phyloP scores from a whole-genome alignment of 2,888 invertebrate species.

The Nysson spinosus region DNA sequence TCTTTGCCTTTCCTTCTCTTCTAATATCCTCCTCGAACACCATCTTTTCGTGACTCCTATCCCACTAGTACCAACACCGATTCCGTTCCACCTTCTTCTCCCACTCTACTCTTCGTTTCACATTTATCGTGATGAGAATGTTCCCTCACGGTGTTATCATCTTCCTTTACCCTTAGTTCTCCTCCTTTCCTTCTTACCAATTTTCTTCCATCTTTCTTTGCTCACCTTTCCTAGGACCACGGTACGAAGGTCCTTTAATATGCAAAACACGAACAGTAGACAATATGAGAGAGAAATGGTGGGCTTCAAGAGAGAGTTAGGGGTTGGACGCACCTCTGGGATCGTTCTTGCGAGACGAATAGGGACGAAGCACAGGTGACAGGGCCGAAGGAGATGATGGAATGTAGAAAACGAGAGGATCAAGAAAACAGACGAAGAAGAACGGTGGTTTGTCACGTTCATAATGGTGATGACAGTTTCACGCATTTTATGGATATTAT shows the following conservation, averaged over 20 bases:
- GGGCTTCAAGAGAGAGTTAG: constrained; percentile 25
- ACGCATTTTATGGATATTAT: constrained; percentile 29
- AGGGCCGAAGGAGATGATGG: constrained; percentile 8
- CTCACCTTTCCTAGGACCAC: constrained; percentile 2
- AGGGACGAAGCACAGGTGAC: constrained; percentile 32
- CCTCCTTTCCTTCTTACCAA: constrained; percentile 3
- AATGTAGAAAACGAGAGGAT: constrained; percentile 3
- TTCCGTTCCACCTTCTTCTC: constrained; percentile 25
- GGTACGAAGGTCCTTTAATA: constrained; percentile 45
- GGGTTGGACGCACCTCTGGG: constrained; percentile 20
- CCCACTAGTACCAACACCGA: constrained; percentile 17
- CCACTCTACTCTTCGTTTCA: constrained; percentile 28
- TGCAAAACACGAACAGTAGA: constrained; percentile 53
- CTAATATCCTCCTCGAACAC: background rate
- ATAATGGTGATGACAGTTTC: constrained; percentile 52
- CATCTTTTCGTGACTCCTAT: constrained; percentile 33
- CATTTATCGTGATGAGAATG: constrained; percentile 41
- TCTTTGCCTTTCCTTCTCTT: constrained; percentile 4
- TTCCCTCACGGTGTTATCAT: too few species aligned
- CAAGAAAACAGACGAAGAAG: background rate
- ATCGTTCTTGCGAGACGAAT: constrained; percentile 47
- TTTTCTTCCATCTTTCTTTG: background rate
- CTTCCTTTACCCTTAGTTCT: constrained; percentile 5
- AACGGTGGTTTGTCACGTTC: constrained; percentile 20
- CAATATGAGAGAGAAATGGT: constrained; percentile 59